A percentile compares a stretch with the other conserved stretches of the same genome.
phyloP scores from a whole-genome alignment of 1,140 invertebrate genomes.

The Eciton burchellii region DNA sequence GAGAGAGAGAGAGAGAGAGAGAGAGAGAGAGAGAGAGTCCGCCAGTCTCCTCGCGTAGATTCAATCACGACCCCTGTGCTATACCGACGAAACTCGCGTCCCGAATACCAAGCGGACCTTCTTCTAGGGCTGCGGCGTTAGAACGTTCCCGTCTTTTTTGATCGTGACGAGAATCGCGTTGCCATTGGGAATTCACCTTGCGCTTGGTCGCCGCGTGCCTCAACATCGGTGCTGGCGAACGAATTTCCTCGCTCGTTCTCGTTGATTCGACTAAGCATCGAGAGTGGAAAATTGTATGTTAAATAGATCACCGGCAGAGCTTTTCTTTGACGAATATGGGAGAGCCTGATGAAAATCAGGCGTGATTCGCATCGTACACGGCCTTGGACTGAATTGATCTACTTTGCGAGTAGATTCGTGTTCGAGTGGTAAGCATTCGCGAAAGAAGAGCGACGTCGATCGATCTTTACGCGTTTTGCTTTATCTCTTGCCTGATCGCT shows the following conservation, averaged over 20 bases:
- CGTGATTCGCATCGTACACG: too few relatives aligned
- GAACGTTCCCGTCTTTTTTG: conserved; percentile 67
- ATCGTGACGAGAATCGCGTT: conserved; percentile 76
- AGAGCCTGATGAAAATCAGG: too few relatives aligned
- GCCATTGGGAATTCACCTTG: conserved; percentile 58
- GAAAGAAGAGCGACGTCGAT: conserved; percentile 22
- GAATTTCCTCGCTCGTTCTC: conserved; percentile 55
- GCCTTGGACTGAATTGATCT: too few relatives aligned
- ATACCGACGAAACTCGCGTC: conserved; percentile 74
- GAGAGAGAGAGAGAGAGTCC: not conserved
- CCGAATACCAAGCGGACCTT: conserved; percentile 79
- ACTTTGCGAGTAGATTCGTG: conserved; percentile 42
- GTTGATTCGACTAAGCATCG: conserved; percentile 24
- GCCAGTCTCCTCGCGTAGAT: conserved; percentile 64
- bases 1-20: too few relatives aligned
- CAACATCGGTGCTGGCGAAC: not conserved
- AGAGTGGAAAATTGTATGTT: not conserved
- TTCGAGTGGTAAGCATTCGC: not conserved
- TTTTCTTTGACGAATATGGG: not conserved
- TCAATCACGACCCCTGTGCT: conserved; percentile 79
- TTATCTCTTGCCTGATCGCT: conserved; percentile 29
- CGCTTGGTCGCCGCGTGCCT: not conserved
- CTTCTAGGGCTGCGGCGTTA: conserved; percentile 70
- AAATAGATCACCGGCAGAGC: not conserved
- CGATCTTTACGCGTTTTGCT: conserved; percentile 13